Evolutionary conservation across 2,797 vertebrate genomes (phyloP), one percentile per base, ranked within the genome.

Genomic region (Brachymystax lenok): DNA sequence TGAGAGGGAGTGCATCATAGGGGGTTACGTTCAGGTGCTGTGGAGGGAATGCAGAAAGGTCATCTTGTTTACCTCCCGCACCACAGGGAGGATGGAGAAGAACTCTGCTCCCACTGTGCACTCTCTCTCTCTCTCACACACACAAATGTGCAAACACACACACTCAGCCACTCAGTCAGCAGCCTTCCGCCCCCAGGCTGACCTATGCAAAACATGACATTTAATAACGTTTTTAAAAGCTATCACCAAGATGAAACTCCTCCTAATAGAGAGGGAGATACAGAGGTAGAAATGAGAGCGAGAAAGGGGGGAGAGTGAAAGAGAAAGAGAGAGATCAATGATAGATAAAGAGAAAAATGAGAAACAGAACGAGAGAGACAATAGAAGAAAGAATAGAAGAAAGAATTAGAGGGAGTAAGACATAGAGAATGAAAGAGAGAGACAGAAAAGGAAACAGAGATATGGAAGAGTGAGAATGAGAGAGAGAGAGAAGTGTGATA

Each of bases 131-230:
- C n/a, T 52, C 54, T n/a, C 21, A 51, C 68, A 61, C 56, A 59
- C 67, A 61, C 68, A 61, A n/a, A 6, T 5, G 1, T 5, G 1
- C 33, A 33, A 5, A 33, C 33, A 5, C 33, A 5, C 33, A 67
- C 6, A 74, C 17, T 50, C 12, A 69, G 40, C 40, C 16, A 21
- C 24, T 72, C 59, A 82, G 70, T 74, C 84, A 73, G 78, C 76
- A 77, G 83, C 79, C 68, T 51, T 52, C 76, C 73, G 82, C 76
- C 84, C 84, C 85, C 80, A 1, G 51, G 86, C 85, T 84, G 87
- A 91, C 88, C 86, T 85, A 71, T 90, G 89, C 89, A 90, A 89
- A 91, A 88, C 88, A 89, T 88, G 85, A 87, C 89, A 86, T 90
- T 90, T 88, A 91, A 91, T 91, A 92, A 90, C 90, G 87, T 85